These are phyloP conservation scores for Mustela lutreola DNA, from an alignment of 2,113 vertebrate genomes.

Conservation along the genomic window DNA sequence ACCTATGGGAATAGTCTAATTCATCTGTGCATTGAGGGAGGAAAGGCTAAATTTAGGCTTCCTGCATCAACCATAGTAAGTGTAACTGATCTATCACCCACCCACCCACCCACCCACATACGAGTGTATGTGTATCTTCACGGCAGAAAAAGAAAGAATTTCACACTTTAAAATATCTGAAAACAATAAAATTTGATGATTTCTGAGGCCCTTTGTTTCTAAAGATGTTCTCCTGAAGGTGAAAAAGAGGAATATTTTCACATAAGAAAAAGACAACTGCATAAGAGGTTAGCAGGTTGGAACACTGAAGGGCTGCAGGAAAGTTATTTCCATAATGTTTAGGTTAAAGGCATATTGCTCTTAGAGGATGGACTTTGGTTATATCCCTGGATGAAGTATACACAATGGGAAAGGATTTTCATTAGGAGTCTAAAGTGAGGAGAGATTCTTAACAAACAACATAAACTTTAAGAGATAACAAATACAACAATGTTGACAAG, in stretches of 20 bases:
- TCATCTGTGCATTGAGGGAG: background rate
- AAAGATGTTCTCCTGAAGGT: background rate
- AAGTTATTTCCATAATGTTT: background rate
- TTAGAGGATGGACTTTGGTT: background rate
- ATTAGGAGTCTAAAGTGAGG: background rate
- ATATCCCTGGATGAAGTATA: background rate
- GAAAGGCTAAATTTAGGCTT: background rate
- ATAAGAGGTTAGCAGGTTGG: background rate
- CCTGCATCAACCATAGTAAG: background rate
- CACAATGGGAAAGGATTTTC: background rate
- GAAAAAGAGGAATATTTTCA: background rate
- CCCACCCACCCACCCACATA: background rate
- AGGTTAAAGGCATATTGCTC: background rate
- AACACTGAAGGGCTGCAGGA: background rate
- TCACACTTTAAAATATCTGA: background rate
- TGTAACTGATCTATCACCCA: background rate
- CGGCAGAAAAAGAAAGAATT: background rate
- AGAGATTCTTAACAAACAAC: background rate
- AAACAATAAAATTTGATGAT: background rate
- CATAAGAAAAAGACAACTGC: background rate
- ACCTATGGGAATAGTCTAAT: background rate
- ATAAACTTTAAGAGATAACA: background rate
- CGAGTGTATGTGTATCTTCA: background rate
- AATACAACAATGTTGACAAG: background rate
- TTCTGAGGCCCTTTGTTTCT: background rate